Evolutionary conservation across 2,888 invertebrate genomes (phyloP).

Genomic region (Sisyra nigra): DNA sequence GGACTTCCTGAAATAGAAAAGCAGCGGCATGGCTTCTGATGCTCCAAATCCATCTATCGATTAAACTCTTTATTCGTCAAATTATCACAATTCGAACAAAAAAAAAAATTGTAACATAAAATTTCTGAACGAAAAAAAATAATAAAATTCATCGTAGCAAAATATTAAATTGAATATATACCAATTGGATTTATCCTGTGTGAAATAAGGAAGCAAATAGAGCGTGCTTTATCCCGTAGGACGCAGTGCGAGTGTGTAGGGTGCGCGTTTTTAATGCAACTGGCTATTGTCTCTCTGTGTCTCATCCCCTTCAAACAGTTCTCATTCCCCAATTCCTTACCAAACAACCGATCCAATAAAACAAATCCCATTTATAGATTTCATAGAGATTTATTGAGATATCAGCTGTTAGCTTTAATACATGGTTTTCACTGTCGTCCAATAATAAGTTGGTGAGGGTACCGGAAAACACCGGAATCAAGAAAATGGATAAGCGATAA

Average conservation of each 20-base stretch:
- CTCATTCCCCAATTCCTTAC: neutral
- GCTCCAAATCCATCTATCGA: too few relatives aligned
- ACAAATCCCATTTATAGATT: conserved; percentile 25
- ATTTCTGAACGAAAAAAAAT: too few relatives aligned
- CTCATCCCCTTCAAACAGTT: neutral
- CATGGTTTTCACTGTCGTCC: conserved; percentile 2
- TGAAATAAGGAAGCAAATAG: conserved; percentile 29
- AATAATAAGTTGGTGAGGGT: neutral
- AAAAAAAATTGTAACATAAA: too few relatives aligned
- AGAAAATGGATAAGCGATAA: neutral
- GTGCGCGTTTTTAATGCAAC: too few relatives aligned
- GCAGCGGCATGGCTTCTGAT: too few relatives aligned
- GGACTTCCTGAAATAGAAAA: too few relatives aligned
- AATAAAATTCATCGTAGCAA: too few relatives aligned
- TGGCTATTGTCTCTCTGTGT: neutral
- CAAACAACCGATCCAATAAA: conserved; percentile 21
- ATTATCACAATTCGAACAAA: too few relatives aligned
- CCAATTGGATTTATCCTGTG: conserved; percentile 24
- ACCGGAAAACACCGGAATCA: neutral
- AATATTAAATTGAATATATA: conserved; percentile 8
- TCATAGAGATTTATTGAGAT: conserved; percentile 9
- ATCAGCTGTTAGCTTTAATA: conserved; percentile 6
- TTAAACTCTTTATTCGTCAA: too few relatives aligned
- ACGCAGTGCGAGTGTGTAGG: neutral
- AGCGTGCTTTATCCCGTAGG: conserved; percentile 18